Evolutionary conservation across 2,888 invertebrate genomes (phyloP).

Genomic region (Melitaea athalia): DNA sequence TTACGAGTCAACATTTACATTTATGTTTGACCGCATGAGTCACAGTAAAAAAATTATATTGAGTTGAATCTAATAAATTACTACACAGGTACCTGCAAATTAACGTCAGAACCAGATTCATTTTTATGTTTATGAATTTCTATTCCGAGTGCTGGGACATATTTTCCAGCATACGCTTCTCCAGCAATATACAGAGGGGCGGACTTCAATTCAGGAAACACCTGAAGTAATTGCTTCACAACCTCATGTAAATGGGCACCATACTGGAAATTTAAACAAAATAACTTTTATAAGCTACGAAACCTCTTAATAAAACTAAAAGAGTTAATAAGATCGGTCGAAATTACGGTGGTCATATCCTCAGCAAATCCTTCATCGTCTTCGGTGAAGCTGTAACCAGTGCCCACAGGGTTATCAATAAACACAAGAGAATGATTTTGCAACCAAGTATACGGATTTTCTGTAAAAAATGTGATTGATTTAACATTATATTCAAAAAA

Average conservation of each 20-base stretch:
- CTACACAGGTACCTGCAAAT: constrained; percentile 66
- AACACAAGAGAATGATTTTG: constrained; percentile 83
- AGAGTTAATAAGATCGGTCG: not conserved
- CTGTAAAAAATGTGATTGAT: constrained; percentile 48
- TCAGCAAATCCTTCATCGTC: constrained; percentile 76
- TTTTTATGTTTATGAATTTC: constrained; percentile 74
- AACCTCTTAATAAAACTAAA: no score
- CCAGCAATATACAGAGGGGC: constrained; percentile 85
- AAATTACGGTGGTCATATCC: constrained; percentile 80
- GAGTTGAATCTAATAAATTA: not conserved
- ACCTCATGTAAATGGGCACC: constrained; percentile 81
- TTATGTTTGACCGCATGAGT: no score
- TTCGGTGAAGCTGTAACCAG: constrained; percentile 85
- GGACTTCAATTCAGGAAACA: constrained; percentile 81
- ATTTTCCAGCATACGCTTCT: constrained; percentile 85
- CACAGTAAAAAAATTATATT: not conserved
- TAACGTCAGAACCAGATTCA: constrained; percentile 55
- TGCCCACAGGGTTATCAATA: constrained; percentile 86
- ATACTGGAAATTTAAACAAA: constrained; percentile 58
- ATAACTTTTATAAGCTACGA: no score
- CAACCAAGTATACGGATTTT: constrained; percentile 80
- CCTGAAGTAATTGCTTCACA: constrained; percentile 82
- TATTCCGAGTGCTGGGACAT: constrained; percentile 81
- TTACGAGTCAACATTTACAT: no score
- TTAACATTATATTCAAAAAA: not conserved